Evolutionary conservation across 2,888 invertebrate genomes (phyloP), one percentile per base, ranked within the genome.

Genomic region (Epistrophe eligans): DNA sequence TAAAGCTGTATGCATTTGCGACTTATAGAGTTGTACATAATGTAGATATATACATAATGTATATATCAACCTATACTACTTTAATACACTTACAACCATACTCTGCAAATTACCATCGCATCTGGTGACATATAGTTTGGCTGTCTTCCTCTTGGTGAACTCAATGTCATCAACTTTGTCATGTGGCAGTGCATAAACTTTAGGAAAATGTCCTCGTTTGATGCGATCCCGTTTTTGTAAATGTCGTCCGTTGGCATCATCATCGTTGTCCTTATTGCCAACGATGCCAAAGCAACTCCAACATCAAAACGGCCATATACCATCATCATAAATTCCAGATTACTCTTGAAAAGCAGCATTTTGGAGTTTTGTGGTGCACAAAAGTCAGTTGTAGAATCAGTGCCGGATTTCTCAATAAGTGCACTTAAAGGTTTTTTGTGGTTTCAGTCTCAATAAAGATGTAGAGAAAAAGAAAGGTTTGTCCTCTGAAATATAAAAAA

Each of bases 251-350:
- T 64, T 79, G 38, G 71, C 57, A 11, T 77, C 76, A 80, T 84
- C 89, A 79, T 77, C 89, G 84, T 81, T 89, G 89, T 87, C 87
- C 60, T 88, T 88, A 76, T 87, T 70, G 70, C 55, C 40, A 7
- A 55, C 28, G 9, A 50, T 50, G 55, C 70, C 70, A 70, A 66
- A 55, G 55, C 24, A 55, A 45, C 28, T 48, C 48, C 13, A 64
- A 32, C 48, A 48, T 15, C 24, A 15, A 28, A 55, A 55, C 55
- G 9, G 55, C 28, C 28, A 24, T 40, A 38, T 19, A 64, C 82
- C 77, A 85, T 85, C 81, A 85, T 85, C 82, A 82, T 85, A 85
- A 82, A 85, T 85, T 85, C 71, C 40, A 71, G 77, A 85, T 70
- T 60, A 71, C 62, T 62, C 71, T 74, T 79, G 57, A 71, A 74